Base-by-base conservation (phyloP, 2,113 vertebrate genomes). In the Pycnonotus jocosus region DNA sequence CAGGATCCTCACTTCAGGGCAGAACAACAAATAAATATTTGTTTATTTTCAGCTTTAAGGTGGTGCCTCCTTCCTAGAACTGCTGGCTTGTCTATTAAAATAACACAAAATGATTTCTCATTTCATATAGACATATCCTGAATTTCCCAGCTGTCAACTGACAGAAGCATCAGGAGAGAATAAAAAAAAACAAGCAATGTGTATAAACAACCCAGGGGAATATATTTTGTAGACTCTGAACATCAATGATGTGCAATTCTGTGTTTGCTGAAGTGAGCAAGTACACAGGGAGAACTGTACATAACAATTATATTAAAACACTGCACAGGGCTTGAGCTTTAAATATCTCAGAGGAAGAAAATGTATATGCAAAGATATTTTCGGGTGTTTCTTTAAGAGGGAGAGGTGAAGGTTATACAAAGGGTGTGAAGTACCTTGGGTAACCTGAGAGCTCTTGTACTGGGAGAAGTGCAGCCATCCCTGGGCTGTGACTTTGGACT, bases 251-350 rank as follows among this genome's bases (percentile, higher is more conserved):
- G 74, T 64, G 60, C 85, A 86, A 45, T 81, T 93, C 93, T 94
- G 86, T 86, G 68, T 95, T 90, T 96, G 90, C 85, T 82, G 79
- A 96, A 95, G 87, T 95, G 94, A 96, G 90, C 74, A 65, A 69
- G 74, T 80, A 81, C 54, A 58, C 27, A 68, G 85, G 66, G 56
- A 90, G 60, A 94, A 51, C 16, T 56, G 71, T 86, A 93, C 68
- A 77, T 86, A 94, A 83, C 85, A 88, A 93, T 92, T 90, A 77
- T 10, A 88, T 62, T 93, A 58, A 94, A 91, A 77, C 54, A 62
- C 50, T 42, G 78, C 78, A 61, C n/a, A 48, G n/a, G 12, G 2
- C 33, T 50, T 50, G 71, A 90, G 68, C 47, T 94, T 94, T 83
- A 86, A 93, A 79, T 66, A 77, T 50, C 87, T 87, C 61, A 42